Evolutionary conservation across 2,888 invertebrate genomes (phyloP), one percentile per base, ranked within the genome.

Genomic region (Lasioglossum pauxillum): DNA sequence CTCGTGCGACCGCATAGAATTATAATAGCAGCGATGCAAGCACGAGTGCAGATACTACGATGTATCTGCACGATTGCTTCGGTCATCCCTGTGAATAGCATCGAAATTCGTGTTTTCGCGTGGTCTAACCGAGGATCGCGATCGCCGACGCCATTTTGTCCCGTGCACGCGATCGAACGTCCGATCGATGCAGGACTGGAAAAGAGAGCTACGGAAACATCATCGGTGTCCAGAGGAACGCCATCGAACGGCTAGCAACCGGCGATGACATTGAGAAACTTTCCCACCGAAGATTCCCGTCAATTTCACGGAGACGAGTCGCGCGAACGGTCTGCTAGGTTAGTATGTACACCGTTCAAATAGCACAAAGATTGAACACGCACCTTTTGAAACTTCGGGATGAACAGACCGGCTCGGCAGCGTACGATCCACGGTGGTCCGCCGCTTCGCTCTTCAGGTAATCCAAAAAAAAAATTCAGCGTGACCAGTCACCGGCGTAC

Each of bases 91-190:
- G 19, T 0, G n/a, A 64, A 8, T 31, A 19, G 7, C 64, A 35
- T 31, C 31, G 64, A 31, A 64, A 64, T 31, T 27, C 31, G 14
- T 64, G 35, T 64, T 64, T 19, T 16, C 64, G 3, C 31, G 64
- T 19, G 2, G 64, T 64, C 64, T 19, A 19, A 8, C 64, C 31
- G 1, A 31, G 46, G 49, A 23, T 57, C 46, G 78, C 75, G 80
- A 77, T 91, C 84, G 57, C 75, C 16, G 82, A 75, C 85, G 91
- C 90, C 88, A 90, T 90, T 84, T 90, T 90, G 91, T 86, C 73
- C 57, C 10, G 64, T 72, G 82, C 82, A 85, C 80, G 74, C 83
- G 87, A 85, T 89, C 85, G 83, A 90, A 82, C 12, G 49, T 44
- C n/a, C 35, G 60, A 46, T 89, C 86, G 84, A 87, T 84, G 35